Conservation (phyloP, 2,113 vertebrate species). For the Prionailurus bengalensis region DNA sequence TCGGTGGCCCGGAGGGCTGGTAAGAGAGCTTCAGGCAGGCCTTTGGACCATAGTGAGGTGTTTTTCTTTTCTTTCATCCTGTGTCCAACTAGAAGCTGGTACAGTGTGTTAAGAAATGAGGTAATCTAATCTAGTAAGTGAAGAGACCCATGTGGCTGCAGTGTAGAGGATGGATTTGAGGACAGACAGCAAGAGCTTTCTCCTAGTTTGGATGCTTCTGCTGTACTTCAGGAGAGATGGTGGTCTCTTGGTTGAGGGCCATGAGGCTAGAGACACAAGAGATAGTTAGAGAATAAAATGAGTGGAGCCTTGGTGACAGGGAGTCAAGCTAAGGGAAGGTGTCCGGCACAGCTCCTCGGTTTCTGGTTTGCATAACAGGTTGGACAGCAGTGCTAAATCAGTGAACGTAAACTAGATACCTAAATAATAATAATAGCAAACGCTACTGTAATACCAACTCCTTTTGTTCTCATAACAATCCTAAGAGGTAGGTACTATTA, state of each 20-base stretch:
- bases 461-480: constrained; percentile 55
- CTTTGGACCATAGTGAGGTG: constrained; percentile 4
- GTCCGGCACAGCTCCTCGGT: not conserved
- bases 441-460: not conserved
- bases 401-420: not conserved
- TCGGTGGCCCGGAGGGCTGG: not conserved
- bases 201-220: not conserved
- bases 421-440: constrained; percentile 49
- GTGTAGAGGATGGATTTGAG: not conserved
- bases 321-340: not conserved
- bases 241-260: constrained; percentile 10
- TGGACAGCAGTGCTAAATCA: constrained; percentile 38
- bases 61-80: constrained; percentile 24
- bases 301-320: not conserved
- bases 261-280: constrained; percentile 3
- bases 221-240: constrained; percentile 2
- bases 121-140: not conserved
- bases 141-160: not conserved
- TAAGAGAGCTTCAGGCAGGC: not conserved
- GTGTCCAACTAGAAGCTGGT: not conserved
- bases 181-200: not conserved
- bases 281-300: constrained; percentile 27
- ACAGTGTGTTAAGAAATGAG: not conserved
- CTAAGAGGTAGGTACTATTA: constrained; percentile 40
- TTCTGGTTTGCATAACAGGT: constrained; percentile 32